Evolutionary conservation across 2,113 vertebrate genomes (phyloP).

Genomic region (Numenius arquata): DNA sequence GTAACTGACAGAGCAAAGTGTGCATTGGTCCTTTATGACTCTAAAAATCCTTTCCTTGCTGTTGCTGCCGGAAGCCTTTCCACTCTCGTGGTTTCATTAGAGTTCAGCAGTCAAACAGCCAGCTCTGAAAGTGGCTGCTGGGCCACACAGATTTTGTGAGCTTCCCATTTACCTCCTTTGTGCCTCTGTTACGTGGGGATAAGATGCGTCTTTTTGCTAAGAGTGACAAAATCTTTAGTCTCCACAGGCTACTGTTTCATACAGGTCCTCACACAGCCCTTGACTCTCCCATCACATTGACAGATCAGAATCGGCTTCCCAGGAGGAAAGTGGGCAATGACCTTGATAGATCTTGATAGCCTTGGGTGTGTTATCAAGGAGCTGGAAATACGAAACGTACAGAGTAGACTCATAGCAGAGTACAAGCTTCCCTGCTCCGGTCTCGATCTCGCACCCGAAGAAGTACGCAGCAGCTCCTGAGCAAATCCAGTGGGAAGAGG

Average conservation of each 20-base stretch:
- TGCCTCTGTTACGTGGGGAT: rapidly evolving
- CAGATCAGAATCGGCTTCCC: not conserved
- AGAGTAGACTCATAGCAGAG: not conserved
- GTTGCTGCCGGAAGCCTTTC: not conserved
- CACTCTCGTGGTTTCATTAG: not conserved
- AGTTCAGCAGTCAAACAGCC: not conserved
- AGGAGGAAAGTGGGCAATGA: not conserved
- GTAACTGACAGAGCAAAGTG: not conserved
- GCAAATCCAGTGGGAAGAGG: not conserved
- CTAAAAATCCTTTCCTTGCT: not conserved
- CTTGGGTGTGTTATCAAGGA: not conserved
- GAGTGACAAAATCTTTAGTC: not conserved
- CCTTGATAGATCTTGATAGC: not conserved
- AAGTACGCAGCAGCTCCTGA: not conserved
- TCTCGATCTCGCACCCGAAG: rapidly evolving
- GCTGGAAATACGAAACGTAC: not conserved
- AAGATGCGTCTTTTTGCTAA: not conserved
- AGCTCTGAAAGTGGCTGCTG: not conserved
- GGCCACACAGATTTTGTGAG: not conserved
- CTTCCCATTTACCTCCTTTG: not conserved
- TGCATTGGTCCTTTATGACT: not conserved
- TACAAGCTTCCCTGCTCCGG: not conserved
- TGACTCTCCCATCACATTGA: not conserved
- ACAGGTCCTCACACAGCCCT: rapidly evolving
- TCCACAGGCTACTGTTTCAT: not conserved